A percentile compares a stretch with the other conserved stretches of the same genome.
Evolutionary conservation across 1,140 invertebrate species (phyloP).

Genomic region (Galleria mellonella): DNA sequence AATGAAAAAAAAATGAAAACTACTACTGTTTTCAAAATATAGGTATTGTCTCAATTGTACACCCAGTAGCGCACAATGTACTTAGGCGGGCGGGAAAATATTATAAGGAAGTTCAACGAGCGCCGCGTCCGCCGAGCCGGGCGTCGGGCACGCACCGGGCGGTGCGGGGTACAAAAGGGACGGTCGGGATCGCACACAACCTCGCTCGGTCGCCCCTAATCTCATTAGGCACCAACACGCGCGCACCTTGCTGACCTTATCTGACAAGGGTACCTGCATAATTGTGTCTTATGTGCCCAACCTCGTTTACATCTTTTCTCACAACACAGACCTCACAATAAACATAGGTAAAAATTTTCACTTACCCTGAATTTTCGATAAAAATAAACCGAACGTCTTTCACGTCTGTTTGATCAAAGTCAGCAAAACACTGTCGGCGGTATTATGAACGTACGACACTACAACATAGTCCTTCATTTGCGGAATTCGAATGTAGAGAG

Average conservation of each 20-base stretch:
- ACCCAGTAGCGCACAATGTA: neutral
- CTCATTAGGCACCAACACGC: constrained; percentile 40
- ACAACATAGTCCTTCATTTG: constrained; percentile 19
- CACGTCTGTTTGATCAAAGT: constrained; percentile 8
- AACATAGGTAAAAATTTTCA: constrained; percentile 8
- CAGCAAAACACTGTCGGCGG: constrained; percentile 10
- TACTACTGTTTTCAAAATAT: too few relatives aligned
- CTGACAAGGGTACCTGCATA: constrained; percentile 27
- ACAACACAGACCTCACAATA: constrained; percentile 8
- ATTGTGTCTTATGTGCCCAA: constrained; percentile 12
- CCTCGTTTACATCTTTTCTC: constrained; percentile 18
- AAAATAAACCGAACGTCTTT: constrained; percentile 3
- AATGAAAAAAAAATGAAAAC: too few relatives aligned
- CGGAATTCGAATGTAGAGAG: constrained; percentile 12
- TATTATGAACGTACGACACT: constrained; percentile 18
- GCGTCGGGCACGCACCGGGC: neutral
- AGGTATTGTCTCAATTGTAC: neutral
- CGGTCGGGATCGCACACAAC: constrained; percentile 20
- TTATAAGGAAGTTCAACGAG: constrained; percentile 11
- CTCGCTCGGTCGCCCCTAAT: constrained; percentile 43
- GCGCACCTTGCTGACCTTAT: constrained; percentile 42
- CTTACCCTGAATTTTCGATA: constrained; percentile 11
- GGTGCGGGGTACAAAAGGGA: constrained; percentile 10
- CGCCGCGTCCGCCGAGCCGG: constrained; percentile 9
- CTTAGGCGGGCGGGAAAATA: constrained; percentile 41